These are phyloP conservation scores for Zaprionus taronus DNA, from an alignment of 1,140 invertebrate species.

Conservation along the genomic window DNA sequence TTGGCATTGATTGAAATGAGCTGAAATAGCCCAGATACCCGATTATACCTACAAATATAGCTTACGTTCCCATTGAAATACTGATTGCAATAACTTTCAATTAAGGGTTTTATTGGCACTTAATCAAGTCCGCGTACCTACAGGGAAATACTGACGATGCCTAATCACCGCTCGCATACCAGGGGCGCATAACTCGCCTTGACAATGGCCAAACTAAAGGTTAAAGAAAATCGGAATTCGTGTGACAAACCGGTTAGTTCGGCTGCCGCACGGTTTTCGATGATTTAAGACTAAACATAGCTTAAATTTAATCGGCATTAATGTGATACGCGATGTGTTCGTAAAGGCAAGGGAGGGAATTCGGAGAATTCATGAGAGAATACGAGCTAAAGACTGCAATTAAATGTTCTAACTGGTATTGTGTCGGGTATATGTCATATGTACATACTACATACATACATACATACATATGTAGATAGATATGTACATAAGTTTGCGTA, in stretches of 20 bases:
- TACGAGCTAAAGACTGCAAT: slow-evolving; percentile 50
- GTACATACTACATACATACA: neutral
- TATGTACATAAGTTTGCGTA: neutral
- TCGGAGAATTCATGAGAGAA: slow-evolving; percentile 45
- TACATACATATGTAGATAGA: neutral
- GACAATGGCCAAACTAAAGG: slow-evolving; percentile 35
- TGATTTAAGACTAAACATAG: slow-evolving; percentile 43
- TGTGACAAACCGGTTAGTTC: slow-evolving; percentile 66
- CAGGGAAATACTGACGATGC: neutral
- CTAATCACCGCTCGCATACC: slow-evolving; percentile 20
- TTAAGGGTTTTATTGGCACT: slow-evolving; percentile 27
- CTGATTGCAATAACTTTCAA: slow-evolving; percentile 6
- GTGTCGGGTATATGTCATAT: slow-evolving; percentile 18
- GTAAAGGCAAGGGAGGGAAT: slow-evolving; percentile 26
- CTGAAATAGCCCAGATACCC: neutral
- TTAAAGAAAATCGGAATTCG: slow-evolving; percentile 24
- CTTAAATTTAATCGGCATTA: slow-evolving; percentile 55
- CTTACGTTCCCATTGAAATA: neutral
- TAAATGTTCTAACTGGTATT: slow-evolving; percentile 54
- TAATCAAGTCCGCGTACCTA: slow-evolving; percentile 6
- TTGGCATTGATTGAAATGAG: neutral
- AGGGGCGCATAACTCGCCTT: slow-evolving; percentile 14
- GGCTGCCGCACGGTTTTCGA: slow-evolving; percentile 13
- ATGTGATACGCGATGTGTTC: neutral
- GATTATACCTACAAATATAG: neutral